phyloP scores from a whole-genome alignment of 2,888 invertebrate genomes.

The Aleiodes testaceus region DNA sequence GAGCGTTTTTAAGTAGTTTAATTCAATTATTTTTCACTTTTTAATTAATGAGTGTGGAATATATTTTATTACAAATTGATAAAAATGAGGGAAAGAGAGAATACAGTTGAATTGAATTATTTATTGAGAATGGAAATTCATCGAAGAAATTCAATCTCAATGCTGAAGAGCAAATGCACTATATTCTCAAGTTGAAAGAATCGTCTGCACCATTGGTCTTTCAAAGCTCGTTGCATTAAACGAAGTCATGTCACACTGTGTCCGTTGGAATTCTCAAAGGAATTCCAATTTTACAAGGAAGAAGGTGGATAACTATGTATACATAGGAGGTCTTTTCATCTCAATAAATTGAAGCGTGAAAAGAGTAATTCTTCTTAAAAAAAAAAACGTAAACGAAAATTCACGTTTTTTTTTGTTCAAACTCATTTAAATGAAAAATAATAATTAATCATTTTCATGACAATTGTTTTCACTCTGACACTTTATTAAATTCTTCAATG shows the following conservation, averaged over 20 bases:
- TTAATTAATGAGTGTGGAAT: no score
- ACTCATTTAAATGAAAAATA: no score
- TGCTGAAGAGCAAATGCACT: no score
- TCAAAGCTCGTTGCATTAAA: constrained; percentile 2
- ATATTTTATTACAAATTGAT: no score
- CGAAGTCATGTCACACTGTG: constrained; percentile 27
- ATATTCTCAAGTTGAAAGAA: not conserved
- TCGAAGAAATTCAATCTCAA: no score
- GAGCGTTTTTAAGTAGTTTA: no score
- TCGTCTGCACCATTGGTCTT: constrained; percentile 7
- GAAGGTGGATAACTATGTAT: constrained; percentile 9
- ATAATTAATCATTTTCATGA: constrained; percentile 7
- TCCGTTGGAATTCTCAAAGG: constrained; percentile 55
- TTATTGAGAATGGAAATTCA: no score
- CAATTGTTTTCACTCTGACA: not conserved
- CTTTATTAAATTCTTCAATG: constrained; percentile 22
- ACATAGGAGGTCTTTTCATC: constrained; percentile 27
- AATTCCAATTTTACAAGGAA: constrained; percentile 57
- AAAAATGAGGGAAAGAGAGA: no score
- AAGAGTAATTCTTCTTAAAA: constrained; percentile 1
- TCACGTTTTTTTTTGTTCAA: no score
- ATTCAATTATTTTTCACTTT: no score
- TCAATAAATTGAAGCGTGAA: constrained; percentile 39
- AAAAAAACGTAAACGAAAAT: not conserved
- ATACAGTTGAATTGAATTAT: no score